Evolutionary conservation across 2,888 invertebrate species (phyloP).

Genomic region (Lasioglossum calceatum): DNA sequence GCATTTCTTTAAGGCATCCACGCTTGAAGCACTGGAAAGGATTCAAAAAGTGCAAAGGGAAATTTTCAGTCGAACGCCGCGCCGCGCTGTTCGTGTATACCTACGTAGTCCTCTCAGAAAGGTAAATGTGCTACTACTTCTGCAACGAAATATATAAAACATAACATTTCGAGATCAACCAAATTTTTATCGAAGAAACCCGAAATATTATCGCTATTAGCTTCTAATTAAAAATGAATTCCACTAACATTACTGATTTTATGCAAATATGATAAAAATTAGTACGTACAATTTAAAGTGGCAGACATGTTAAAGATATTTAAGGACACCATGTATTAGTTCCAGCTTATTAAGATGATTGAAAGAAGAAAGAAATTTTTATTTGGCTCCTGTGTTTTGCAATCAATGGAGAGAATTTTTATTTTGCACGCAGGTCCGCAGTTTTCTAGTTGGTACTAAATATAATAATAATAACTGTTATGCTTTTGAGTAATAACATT

Average conservation of each 20-base stretch:
- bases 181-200: not conserved
- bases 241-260: not conserved
- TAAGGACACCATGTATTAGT: no score
- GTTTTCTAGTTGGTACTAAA: not conserved
- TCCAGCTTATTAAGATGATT: no score
- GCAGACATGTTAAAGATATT: no score
- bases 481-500: not conserved
- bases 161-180: not conserved
- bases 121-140: not conserved
- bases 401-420: no score
- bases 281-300: no score
- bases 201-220: not conserved
- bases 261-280: no score
- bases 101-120: not conserved
- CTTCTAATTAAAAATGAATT: not conserved
- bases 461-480: not conserved
- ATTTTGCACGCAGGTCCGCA: no score
- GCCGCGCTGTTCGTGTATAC: not conserved
- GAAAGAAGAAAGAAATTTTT: no score
- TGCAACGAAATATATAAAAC: not conserved
- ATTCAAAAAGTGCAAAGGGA: slow-evolving; percentile 33
- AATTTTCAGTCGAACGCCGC: slow-evolving; percentile 31
- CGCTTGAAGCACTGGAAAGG: slow-evolving; percentile 35
- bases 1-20: slow-evolving; percentile 23
- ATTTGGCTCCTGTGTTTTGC: no score